phyloP scores from a whole-genome alignment of 2,797 vertebrate genomes.

The Chromobotia macracanthus region DNA sequence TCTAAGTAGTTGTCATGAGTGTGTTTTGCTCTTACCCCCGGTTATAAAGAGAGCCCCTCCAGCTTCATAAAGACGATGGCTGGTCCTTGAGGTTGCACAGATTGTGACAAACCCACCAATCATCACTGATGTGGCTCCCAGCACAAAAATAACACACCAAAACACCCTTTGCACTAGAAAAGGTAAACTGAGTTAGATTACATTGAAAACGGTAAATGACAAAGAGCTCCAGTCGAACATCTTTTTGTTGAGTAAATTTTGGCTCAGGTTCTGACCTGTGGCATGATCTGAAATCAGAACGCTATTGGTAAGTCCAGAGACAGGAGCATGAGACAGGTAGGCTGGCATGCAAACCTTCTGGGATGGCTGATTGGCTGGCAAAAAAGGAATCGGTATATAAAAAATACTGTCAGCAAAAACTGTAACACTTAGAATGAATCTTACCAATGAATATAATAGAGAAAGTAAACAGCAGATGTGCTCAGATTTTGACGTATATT shows the following conservation, averaged over 20 bases:
- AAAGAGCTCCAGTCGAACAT: not conserved
- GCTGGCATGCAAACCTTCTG: constrained; percentile 82
- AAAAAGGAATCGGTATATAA: constrained; percentile 5
- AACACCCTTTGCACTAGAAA: constrained; percentile 83
- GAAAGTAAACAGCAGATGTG: not conserved
- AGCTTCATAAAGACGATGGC: constrained; percentile 81
- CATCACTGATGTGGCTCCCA: constrained; percentile 76
- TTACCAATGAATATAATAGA: not conserved
- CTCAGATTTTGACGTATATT: not conserved
- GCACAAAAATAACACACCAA: constrained; percentile 83
- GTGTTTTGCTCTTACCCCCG: constrained; percentile 70
- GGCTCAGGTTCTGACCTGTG: constrained; percentile 76
- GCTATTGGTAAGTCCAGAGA: constrained; percentile 73
- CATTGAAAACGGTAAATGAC: not conserved
- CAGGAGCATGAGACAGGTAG: constrained; percentile 83
- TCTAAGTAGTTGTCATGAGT: not conserved
- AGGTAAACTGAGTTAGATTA: not conserved
- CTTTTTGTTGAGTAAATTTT: not conserved
- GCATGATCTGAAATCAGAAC: constrained; percentile 79
- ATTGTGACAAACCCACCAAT: constrained; percentile 82
- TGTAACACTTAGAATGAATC: not conserved
- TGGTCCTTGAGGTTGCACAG: constrained; percentile 83
- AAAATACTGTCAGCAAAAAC: not conserved
- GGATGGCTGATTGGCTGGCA: constrained; percentile 79
- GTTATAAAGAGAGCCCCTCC: constrained; percentile 83